Evolutionary conservation across 2,888 invertebrate genomes (phyloP).

Genomic region (Cataglyphis cursor): DNA sequence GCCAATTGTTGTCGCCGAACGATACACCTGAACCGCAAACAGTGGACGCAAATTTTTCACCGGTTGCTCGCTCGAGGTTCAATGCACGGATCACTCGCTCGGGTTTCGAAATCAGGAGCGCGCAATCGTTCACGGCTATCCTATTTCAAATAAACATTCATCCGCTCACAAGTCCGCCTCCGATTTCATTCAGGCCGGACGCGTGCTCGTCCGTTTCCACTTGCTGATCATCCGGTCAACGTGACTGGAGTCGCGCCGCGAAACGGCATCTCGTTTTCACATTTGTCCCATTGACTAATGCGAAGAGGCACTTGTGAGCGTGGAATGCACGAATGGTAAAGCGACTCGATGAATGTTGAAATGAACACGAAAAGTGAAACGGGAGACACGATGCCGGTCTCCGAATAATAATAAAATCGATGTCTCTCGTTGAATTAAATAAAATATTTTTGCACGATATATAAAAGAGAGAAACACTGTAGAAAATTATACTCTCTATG

Average conservation of each 20-base stretch:
- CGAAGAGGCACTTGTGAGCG: constrained; percentile 9
- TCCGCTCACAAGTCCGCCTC: constrained; percentile 47
- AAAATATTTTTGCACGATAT: background rate
- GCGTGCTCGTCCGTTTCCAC: constrained; percentile 52
- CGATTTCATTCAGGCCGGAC: constrained; percentile 61
- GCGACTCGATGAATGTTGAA: background rate
- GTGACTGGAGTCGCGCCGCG: constrained; percentile 44
- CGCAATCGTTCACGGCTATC: constrained; percentile 41
- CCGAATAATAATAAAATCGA: constrained; percentile 30
- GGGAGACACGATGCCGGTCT: background rate
- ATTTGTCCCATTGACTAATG: constrained; percentile 61
- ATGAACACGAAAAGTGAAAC: background rate
- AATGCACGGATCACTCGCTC: constrained; percentile 11
- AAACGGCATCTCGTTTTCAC: constrained; percentile 65
- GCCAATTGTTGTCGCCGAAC: constrained; percentile 26
- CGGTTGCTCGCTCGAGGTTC: constrained; percentile 3
- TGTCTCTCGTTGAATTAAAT: background rate
- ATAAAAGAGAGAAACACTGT: background rate
- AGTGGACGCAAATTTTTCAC: constrained; percentile 25
- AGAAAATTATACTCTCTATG: background rate
- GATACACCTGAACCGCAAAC: constrained; percentile 24
- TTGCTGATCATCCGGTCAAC: constrained; percentile 56
- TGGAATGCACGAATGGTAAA: constrained; percentile 6
- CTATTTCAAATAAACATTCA: constrained; percentile 62
- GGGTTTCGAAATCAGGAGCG: constrained; percentile 54